These are phyloP conservation scores for Conopomorpha cramerella DNA, from an alignment of 1,140 invertebrate species.

Conservation along the genomic window DNA sequence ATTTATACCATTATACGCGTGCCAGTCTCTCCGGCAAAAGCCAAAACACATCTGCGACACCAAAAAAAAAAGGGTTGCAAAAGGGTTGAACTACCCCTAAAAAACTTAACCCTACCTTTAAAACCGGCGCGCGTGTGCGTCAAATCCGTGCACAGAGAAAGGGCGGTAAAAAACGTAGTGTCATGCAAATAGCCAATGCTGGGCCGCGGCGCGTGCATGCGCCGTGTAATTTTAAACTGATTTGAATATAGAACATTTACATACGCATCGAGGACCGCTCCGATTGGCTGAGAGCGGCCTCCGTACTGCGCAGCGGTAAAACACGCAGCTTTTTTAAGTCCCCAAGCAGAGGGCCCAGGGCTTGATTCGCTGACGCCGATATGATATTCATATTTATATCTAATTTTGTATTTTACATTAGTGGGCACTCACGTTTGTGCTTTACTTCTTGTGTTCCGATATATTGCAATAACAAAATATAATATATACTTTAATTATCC, in stretches of 20 bases:
- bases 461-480: too few species aligned
- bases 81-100: conserved; percentile 30
- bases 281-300: conserved; percentile 34
- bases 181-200: conserved; percentile 39
- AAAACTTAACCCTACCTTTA: conserved; percentile 14
- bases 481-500: too few species aligned
- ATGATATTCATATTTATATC: too few species aligned
- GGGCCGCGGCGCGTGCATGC: conserved; percentile 41
- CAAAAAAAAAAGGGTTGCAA: conserved; percentile 38
- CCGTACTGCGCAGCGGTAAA: conserved; percentile 20
- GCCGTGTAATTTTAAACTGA: conserved; percentile 51
- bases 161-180: conserved; percentile 17
- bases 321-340: conserved; percentile 30
- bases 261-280: conserved; percentile 17
- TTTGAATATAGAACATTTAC: conserved; percentile 53
- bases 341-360: conserved; percentile 13
- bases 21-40: conserved; percentile 13
- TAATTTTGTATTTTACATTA: too few species aligned
- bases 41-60: conserved; percentile 42
- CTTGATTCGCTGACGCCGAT: conserved; percentile 35
- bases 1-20: conserved; percentile 25
- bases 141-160: too few species aligned
- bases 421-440: too few species aligned
- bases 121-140: conserved; percentile 9
- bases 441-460: too few species aligned